These are phyloP conservation scores for Centropus bengalensis DNA, from an alignment of 2,113 vertebrate species.

Conservation along the genomic window DNA sequence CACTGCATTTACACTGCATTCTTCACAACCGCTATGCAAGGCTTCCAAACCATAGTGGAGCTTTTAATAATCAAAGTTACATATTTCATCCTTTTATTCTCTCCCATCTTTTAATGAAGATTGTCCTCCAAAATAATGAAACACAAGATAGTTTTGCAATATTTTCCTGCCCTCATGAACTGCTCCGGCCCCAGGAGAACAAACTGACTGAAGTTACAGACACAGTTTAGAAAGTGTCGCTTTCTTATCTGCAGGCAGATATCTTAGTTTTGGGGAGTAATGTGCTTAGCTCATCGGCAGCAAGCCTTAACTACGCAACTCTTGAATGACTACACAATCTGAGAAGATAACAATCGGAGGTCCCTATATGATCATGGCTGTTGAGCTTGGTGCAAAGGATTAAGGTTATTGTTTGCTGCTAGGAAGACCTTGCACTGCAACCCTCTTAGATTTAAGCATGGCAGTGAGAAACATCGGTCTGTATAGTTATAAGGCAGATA, in stretches of 20 bases:
- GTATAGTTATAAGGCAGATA: background rate
- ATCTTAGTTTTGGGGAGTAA: background rate
- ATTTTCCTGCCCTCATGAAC: background rate
- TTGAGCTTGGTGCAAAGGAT: background rate
- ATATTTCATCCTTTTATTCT: background rate
- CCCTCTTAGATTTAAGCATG: background rate
- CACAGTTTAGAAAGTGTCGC: background rate
- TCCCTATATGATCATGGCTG: background rate
- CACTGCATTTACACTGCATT: no score
- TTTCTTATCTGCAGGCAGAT: background rate
- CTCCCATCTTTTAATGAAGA: background rate
- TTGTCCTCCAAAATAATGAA: background rate
- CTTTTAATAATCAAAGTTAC: background rate
- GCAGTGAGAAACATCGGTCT: background rate
- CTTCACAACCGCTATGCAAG: background rate
- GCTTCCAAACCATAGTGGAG: background rate
- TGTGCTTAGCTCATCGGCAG: background rate
- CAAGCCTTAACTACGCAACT: background rate
- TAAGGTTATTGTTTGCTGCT: background rate
- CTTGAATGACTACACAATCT: background rate
- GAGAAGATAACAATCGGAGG: background rate
- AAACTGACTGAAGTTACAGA: background rate
- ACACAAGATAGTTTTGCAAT: background rate
- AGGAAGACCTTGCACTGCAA: background rate
- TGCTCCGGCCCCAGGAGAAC: background rate